phyloP scores from a whole-genome alignment of 2,888 invertebrate species.

The Volucella inanis region DNA sequence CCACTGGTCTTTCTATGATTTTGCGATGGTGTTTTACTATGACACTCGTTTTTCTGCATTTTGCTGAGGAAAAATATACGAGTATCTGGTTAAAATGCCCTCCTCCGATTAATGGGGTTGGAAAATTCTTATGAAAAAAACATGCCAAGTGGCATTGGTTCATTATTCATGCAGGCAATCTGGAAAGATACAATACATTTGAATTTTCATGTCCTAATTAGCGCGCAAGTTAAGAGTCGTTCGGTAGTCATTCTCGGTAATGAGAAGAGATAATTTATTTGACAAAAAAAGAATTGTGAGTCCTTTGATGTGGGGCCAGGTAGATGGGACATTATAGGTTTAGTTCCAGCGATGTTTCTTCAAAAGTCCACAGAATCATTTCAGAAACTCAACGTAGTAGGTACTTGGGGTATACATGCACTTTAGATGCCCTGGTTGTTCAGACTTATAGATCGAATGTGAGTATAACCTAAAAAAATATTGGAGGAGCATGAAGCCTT shows the following conservation, averaged over 20 bases:
- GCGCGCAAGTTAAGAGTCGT: conserved; percentile 31
- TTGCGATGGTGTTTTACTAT: neutral
- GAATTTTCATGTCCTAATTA: conserved; percentile 38
- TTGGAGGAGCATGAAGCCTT: too few relatives aligned
- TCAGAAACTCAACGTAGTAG: too few relatives aligned
- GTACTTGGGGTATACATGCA: too few relatives aligned
- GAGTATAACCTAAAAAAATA: too few relatives aligned
- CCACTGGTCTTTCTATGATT: neutral
- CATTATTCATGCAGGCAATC: conserved; percentile 38
- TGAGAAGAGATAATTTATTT: neutral
- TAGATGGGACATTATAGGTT: too few relatives aligned
- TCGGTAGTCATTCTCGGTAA: conserved; percentile 23
- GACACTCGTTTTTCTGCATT: neutral
- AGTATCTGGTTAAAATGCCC: conserved; percentile 3
- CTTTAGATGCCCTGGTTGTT: too few relatives aligned
- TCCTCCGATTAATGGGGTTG: neutral
- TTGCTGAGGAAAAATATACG: neutral
- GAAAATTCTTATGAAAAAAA: conserved; percentile 1
- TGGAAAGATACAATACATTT: conserved; percentile 23
- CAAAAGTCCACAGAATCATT: too few relatives aligned
- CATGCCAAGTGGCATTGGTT: conserved; percentile 17
- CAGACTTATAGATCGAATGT: too few relatives aligned
- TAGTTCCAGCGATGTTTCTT: too few relatives aligned
- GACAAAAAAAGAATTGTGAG: neutral
- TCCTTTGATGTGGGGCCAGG: too few relatives aligned